Conservation (phyloP, 1,140 invertebrate species). For the Palaemon carinicauda region DNA sequence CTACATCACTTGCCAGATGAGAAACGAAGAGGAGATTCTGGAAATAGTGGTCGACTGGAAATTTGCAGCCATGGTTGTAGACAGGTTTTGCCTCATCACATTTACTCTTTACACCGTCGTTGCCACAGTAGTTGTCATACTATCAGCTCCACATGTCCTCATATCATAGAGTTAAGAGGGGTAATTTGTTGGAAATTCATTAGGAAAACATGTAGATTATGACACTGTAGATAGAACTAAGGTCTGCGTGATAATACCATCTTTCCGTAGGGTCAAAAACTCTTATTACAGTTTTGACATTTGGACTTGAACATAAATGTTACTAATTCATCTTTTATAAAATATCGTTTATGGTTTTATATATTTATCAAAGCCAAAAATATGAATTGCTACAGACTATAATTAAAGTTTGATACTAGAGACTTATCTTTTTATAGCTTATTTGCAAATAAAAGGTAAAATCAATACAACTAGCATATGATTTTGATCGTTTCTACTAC, state of each 20-base stretch:
- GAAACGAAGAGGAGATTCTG: slow-evolving; percentile 88
- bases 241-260: not conserved
- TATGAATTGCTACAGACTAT: too few species aligned
- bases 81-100: slow-evolving; percentile 95
- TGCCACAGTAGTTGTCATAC: slow-evolving; percentile 91
- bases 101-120: slow-evolving; percentile 96
- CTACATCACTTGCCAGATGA: slow-evolving; percentile 91
- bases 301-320: too few species aligned
- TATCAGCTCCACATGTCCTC: slow-evolving; percentile 94
- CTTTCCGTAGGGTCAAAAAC: too few species aligned
- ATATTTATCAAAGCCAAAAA: too few species aligned
- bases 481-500: too few species aligned
- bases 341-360: too few species aligned
- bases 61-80: slow-evolving; percentile 98
- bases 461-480: too few species aligned
- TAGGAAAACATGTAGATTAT: not conserved
- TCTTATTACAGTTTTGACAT: too few species aligned
- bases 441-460: too few species aligned
- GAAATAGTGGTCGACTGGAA: slow-evolving; percentile 97
- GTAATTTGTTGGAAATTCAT: not conserved
- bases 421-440: too few species aligned
- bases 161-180: slow-evolving; percentile 66
- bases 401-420: too few species aligned
- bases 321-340: too few species aligned
- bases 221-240: not conserved